A percentile compares a stretch with the other conserved stretches of the same genome.
Conservation (phyloP, 2,888 invertebrate genomes). For the Smittia aterrima region DNA sequence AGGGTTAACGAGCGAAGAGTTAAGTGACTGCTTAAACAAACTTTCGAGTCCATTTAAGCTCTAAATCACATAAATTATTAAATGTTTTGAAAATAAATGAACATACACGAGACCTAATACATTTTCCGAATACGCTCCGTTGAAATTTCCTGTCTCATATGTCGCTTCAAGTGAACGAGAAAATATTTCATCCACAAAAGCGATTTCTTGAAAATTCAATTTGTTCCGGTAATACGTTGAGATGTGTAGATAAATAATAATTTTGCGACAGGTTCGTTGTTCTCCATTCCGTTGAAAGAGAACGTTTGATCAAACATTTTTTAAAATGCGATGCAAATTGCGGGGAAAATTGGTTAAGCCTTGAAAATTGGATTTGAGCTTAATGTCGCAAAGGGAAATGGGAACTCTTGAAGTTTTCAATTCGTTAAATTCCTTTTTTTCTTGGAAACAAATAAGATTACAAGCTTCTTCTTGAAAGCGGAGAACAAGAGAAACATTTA, state of each 20-base stretch:
- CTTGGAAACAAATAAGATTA: too few relatives aligned
- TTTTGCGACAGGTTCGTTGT: neutral
- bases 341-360: neutral
- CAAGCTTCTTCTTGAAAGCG: too few relatives aligned
- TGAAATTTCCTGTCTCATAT: neutral
- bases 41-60: too few relatives aligned
- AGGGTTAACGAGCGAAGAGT: too few relatives aligned
- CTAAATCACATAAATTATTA: too few relatives aligned
- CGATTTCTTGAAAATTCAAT: neutral
- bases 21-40: too few relatives aligned
- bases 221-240: neutral
- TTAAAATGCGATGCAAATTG: neutral
- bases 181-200: slow-evolving; percentile 1
- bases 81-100: too few relatives aligned
- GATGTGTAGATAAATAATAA: slow-evolving; percentile 1
- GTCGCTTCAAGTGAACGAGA: neutral
- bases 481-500: too few relatives aligned
- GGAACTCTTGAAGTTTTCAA: too few relatives aligned
- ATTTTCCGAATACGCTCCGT: too few relatives aligned
- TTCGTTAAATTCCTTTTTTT: too few relatives aligned
- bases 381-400: neutral
- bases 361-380: neutral
- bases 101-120: too few relatives aligned
- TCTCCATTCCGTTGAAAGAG: neutral
- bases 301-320: neutral